Percentiles rank a stretch among this genome's conserved stretches.
These are phyloP conservation scores for Priocnemis perturbator DNA, from an alignment of 2,888 invertebrate species.

Conservation along the genomic window DNA sequence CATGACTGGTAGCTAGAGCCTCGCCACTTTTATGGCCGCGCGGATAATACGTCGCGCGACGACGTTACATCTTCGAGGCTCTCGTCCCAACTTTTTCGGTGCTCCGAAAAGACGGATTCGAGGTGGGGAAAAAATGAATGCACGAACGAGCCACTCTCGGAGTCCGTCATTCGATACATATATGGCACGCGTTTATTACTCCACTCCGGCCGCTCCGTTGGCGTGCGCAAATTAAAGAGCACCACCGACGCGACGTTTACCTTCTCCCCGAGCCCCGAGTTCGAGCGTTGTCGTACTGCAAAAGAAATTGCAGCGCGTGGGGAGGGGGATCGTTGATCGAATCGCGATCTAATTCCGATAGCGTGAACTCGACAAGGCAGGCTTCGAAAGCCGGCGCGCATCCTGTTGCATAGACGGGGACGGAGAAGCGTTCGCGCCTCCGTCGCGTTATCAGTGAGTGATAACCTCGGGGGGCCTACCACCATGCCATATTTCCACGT, in stretches of 20 bases:
- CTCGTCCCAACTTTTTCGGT: constrained; percentile 20
- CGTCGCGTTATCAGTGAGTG: constrained; percentile 43
- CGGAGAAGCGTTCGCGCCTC: constrained; percentile 11
- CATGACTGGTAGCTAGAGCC: constrained; percentile 64
- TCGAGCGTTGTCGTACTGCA: too few species aligned
- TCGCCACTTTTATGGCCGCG: constrained; percentile 53
- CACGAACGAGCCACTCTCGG: too few species aligned
- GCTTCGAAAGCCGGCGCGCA: neutral
- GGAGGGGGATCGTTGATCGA: too few species aligned
- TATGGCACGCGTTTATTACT: too few species aligned
- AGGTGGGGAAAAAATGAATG: too few species aligned
- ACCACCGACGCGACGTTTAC: too few species aligned
- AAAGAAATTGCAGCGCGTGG: too few species aligned
- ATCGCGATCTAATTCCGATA: constrained; percentile 9
- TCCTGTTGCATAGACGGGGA: neutral
- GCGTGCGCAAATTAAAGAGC: too few species aligned
- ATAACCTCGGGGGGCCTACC: constrained; percentile 51
- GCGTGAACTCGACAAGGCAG: neutral
- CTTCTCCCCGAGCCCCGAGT: too few species aligned
- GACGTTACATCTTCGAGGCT: constrained; percentile 13
- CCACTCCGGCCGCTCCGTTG: too few species aligned
- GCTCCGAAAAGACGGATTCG: constrained; percentile 3
- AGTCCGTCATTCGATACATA: too few species aligned
- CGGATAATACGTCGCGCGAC: constrained; percentile 47
- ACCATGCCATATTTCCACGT: constrained; percentile 44